A percentile compares a stretch with the other conserved stretches of the same genome.
These are phyloP conservation scores for Microctonus brassicae DNA, from an alignment of 2,888 invertebrate genomes.

Conservation along the genomic window DNA sequence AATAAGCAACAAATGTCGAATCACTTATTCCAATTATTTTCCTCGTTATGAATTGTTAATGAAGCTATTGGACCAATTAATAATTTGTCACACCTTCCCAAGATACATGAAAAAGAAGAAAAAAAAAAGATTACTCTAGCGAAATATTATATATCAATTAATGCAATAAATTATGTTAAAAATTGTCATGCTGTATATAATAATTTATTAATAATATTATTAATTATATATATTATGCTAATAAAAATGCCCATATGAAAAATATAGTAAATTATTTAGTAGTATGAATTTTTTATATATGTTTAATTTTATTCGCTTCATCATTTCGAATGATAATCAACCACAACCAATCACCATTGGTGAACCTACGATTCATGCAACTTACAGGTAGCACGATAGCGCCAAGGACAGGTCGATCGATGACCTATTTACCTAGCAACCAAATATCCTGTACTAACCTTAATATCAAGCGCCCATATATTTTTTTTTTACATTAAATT, in stretches of 20 bases:
- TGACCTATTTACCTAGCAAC: conserved; percentile 60
- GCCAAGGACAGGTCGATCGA: conserved; percentile 61
- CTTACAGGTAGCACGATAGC: conserved; percentile 18
- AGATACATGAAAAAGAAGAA: neutral
- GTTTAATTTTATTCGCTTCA: neutral
- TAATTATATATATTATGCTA: neutral
- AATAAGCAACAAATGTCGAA: neutral
- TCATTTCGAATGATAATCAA: neutral
- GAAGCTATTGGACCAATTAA: neutral
- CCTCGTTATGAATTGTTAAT: conserved; percentile 38
- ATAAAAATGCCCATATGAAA: neutral
- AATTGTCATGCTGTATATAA: neutral
- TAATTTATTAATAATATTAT: neutral
- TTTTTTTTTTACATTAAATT: neutral
- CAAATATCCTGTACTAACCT: conserved; percentile 42
- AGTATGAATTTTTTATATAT: neutral
- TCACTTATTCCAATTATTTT: conserved; percentile 40
- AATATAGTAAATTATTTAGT: neutral
- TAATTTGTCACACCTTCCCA: neutral
- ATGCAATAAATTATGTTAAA: neutral
- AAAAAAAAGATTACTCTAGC: too few relatives aligned
- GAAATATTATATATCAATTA: neutral
- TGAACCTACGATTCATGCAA: conserved; percentile 20
- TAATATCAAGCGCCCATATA: neutral
- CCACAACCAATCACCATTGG: conserved; percentile 21